Evolutionary conservation across 2,797 vertebrate species (phyloP), one percentile per base, ranked within the genome.

Genomic region (Vireo griseus): DNA sequence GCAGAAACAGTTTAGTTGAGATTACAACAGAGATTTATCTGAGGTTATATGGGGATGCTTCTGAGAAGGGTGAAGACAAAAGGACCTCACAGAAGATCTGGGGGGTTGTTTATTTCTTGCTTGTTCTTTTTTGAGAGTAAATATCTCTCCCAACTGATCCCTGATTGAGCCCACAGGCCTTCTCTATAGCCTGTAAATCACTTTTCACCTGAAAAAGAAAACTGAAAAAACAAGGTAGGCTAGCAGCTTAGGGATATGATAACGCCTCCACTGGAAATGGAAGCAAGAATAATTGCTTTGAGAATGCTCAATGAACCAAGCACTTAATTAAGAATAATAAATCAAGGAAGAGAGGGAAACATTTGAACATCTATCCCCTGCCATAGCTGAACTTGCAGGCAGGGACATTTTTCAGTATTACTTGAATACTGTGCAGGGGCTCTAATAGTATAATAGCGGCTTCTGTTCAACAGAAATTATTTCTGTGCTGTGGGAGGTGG

Each of bases 251-350:
- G 90, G 85, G 94, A 93, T 44, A 55, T 42, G 52, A 47, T n/a
- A 93, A 96, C 80, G 82, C 80, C 76, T 75, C 82, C 13, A n/a
- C 80, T 95, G 80, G 79, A 91, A 94, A 59, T 69, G 48, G 65
- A 83, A 87, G 62, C 74, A 95, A 88, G 84, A 95, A 47, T 93
- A 96, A 96, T 96, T 96, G 87, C 85, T 96, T 77, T 77, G 76
- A 62, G 87, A 88, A 63, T 78, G 72, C 72, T 92, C 87, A 89
- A 75, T 90, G 83, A 94, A 86, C 73, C 47, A 74, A 65, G 39
- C 75, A 93, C 82, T 95, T 96, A 97, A 95, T 96, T 97, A 96
- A 94, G 92, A 86, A 83, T 73, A 83, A 93, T 97, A 92, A 96
- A 96, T 95, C 96, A 96, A 93, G 45, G 69, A 71, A 54, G 67